Percentiles rank a stretch among this genome's conserved stretches.
These are phyloP conservation scores for Prochilodus magdalenae DNA, from an alignment of 2,113 vertebrate genomes.

Conservation along the genomic window DNA sequence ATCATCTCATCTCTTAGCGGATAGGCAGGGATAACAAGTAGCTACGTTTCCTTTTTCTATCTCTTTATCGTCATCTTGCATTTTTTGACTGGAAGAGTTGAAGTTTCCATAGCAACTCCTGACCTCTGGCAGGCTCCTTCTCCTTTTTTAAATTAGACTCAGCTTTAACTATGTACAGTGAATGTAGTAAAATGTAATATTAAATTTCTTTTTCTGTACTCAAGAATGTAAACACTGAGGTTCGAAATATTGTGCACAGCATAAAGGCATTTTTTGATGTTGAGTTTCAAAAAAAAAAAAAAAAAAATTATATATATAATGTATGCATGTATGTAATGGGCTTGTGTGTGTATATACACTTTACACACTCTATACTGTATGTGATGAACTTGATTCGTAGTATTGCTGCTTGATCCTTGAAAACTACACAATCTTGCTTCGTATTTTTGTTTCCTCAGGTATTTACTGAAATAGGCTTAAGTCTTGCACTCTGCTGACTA, in stretches of 20 bases:
- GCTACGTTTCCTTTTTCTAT: conserved; percentile 50
- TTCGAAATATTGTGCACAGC: conserved; percentile 20
- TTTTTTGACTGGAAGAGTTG: conserved; percentile 51
- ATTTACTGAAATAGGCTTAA: no score
- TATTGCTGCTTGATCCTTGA: no score
- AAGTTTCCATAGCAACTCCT: conserved; percentile 63
- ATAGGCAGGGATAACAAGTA: conserved; percentile 64
- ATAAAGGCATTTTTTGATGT: no score
- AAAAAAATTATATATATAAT: no score
- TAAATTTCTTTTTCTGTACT: conserved; percentile 35
- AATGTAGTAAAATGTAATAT: conserved; percentile 32
- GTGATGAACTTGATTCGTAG: no score
- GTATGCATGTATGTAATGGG: no score
- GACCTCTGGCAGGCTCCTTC: conserved; percentile 48
- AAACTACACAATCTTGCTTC: no score
- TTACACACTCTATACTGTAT: no score
- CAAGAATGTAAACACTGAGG: conserved; percentile 9
- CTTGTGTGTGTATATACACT: no score
- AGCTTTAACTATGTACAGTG: conserved; percentile 45
- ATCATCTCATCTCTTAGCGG: conserved; percentile 62
- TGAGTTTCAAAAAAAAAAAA: no score
- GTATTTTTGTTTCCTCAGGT: no score
- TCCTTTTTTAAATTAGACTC: conserved; percentile 35
- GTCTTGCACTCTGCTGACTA: no score
- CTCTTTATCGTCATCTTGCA: conserved; percentile 42